phyloP scores from a whole-genome alignment of 2,797 vertebrate genomes.

The Anisognathus igniventris region DNA sequence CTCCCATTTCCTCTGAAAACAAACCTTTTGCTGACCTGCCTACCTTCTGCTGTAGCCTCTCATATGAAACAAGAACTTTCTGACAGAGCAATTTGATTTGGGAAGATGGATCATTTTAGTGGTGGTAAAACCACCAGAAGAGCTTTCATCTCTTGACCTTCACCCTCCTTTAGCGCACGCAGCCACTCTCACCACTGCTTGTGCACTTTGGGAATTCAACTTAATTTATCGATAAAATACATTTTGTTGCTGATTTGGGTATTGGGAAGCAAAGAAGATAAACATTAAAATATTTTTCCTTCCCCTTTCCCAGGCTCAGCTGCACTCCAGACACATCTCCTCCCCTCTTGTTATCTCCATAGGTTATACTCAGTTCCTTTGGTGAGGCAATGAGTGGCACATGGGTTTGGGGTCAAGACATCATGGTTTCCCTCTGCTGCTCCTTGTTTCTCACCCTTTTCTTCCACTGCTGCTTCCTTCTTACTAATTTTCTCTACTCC shows the following conservation, averaged over 20 bases:
- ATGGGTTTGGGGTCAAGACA: neutral
- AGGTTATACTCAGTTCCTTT: neutral
- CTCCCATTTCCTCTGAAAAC: neutral
- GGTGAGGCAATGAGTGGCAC: neutral
- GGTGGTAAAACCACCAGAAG: neutral
- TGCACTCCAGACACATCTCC: neutral
- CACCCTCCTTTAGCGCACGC: neutral
- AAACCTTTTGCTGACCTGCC: neutral
- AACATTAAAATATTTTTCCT: conserved; percentile 2
- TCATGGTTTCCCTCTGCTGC: neutral
- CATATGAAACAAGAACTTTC: neutral
- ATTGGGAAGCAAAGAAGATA: neutral
- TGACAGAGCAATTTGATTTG: neutral
- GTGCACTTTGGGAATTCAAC: neutral
- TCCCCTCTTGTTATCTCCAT: neutral
- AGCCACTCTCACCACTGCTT: neutral
- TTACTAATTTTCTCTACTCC: neutral
- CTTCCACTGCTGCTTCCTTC: neutral
- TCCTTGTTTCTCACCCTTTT: conserved; percentile 1
- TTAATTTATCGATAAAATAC: neutral
- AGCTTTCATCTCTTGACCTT: neutral
- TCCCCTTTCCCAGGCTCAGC: conserved; percentile 34
- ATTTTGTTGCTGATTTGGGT: neutral
- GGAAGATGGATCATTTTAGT: neutral
- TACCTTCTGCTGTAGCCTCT: neutral